Evolutionary conservation across 2,113 vertebrate species (phyloP).

Genomic region (Myiopsitta monachus): DNA sequence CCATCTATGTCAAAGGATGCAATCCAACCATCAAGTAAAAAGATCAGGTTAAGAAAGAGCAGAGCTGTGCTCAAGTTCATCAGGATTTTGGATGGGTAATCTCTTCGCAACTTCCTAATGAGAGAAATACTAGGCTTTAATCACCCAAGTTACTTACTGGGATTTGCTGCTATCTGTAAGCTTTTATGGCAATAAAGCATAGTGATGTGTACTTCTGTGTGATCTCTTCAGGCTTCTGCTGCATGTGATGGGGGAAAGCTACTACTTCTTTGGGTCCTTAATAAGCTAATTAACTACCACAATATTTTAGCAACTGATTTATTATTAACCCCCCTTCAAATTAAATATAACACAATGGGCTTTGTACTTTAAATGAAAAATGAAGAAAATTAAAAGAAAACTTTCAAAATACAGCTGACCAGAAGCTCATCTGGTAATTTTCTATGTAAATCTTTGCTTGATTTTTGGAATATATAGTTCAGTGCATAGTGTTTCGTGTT

Average conservation of each 20-base stretch:
- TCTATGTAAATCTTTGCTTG: neutral
- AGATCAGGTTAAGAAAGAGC: conserved; percentile 89
- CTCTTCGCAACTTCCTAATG: conserved; percentile 89
- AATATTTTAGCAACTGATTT: neutral
- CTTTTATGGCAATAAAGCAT: too few species aligned
- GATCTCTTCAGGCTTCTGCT: neutral
- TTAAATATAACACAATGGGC: neutral
- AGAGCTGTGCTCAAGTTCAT: conserved; percentile 96
- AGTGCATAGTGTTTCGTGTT: neutral
- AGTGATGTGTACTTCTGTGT: neutral
- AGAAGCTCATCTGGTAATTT: neutral
- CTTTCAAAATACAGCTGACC: neutral
- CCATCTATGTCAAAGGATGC: conserved; percentile 77
- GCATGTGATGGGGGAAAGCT: neutral
- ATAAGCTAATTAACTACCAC: neutral
- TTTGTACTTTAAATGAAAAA: neutral
- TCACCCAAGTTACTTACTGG: neutral
- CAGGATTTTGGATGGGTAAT: conserved; percentile 97
- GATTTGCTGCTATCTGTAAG: neutral
- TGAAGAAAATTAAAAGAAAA: neutral
- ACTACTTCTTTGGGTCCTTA: neutral
- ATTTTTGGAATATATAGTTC: neutral
- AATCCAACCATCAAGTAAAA: conserved; percentile 92
- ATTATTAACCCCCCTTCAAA: neutral
- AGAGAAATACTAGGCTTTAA: neutral